These are phyloP conservation scores for Toxostoma redivivum DNA, from an alignment of 2,113 vertebrate genomes.

Conservation along the genomic window DNA sequence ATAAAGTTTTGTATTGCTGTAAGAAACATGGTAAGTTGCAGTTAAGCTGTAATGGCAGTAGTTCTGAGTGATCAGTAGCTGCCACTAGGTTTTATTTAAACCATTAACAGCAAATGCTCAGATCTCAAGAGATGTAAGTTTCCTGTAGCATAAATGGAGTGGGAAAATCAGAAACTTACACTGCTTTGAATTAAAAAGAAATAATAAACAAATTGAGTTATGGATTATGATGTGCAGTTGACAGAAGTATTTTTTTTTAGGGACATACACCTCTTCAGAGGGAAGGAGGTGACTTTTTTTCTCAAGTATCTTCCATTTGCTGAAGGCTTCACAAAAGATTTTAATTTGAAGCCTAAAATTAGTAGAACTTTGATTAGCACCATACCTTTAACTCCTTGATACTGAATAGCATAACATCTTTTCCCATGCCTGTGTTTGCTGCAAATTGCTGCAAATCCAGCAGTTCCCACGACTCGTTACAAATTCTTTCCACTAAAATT, in stretches of 20 bases:
- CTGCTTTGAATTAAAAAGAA: not conserved
- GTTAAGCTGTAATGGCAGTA: not conserved
- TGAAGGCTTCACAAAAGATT: not conserved
- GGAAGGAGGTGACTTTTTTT: not conserved
- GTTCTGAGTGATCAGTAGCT: not conserved
- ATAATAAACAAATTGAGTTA: not conserved
- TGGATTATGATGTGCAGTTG: not conserved
- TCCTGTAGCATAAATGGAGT: not conserved
- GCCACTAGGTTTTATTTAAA: not conserved
- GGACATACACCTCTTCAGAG: not conserved
- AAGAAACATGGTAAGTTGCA: not conserved
- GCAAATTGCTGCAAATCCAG: not conserved
- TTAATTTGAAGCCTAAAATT: not conserved
- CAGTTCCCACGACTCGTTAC: not conserved
- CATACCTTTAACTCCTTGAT: not conserved
- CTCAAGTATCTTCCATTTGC: not conserved
- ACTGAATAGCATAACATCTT: not conserved
- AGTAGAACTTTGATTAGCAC: not conserved
- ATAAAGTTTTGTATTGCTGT: fast-evolving
- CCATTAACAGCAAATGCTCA: not conserved
- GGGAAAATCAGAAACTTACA: not conserved
- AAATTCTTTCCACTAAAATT: slow-evolving; percentile 1
- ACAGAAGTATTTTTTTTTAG: not conserved
- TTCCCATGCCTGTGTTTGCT: not conserved
- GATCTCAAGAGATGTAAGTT: not conserved